These are phyloP conservation scores for Athetis lepigone DNA, from an alignment of 2,888 invertebrate species.

Conservation along the genomic window DNA sequence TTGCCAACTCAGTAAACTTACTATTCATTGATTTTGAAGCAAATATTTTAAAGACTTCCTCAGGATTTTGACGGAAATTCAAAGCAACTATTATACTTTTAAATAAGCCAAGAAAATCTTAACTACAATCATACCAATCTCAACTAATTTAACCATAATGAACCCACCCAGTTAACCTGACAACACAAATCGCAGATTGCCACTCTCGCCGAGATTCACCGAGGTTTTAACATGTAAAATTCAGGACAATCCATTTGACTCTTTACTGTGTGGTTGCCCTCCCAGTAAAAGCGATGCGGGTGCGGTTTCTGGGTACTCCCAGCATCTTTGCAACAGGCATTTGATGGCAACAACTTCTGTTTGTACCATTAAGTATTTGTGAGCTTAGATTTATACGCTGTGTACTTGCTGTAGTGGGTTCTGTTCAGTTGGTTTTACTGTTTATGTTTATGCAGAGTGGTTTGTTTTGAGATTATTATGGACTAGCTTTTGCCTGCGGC, in stretches of 20 bases:
- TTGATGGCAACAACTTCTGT: conserved; percentile 41
- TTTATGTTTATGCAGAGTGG: too few species aligned
- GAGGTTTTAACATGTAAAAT: conserved; percentile 24
- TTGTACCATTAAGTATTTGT: conserved; percentile 39
- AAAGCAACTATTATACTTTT: too few species aligned
- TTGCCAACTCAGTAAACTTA: background rate
- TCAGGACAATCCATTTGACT: conserved; percentile 29
- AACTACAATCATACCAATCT: background rate
- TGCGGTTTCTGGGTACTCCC: conserved; percentile 40
- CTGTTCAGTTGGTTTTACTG: background rate
- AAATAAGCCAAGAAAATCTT: too few species aligned
- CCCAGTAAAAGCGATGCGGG: conserved; percentile 32
- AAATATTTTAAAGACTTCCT: too few species aligned
- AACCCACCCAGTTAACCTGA: background rate
- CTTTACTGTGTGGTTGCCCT: conserved; percentile 21
- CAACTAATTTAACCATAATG: background rate
- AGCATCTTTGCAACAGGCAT: conserved; percentile 49
- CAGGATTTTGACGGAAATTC: too few species aligned
- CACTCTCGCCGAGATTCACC: background rate
- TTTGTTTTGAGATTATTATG: too few species aligned
- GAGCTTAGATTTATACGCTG: conserved; percentile 17
- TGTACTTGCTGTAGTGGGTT: background rate
- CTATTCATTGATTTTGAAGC: background rate
- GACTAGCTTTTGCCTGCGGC: too few species aligned
- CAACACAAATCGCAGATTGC: background rate